Evolutionary conservation across 1,140 invertebrate species (phyloP), one percentile per base, ranked within the genome.

Genomic region (Eupristina koningsbergeri): DNA sequence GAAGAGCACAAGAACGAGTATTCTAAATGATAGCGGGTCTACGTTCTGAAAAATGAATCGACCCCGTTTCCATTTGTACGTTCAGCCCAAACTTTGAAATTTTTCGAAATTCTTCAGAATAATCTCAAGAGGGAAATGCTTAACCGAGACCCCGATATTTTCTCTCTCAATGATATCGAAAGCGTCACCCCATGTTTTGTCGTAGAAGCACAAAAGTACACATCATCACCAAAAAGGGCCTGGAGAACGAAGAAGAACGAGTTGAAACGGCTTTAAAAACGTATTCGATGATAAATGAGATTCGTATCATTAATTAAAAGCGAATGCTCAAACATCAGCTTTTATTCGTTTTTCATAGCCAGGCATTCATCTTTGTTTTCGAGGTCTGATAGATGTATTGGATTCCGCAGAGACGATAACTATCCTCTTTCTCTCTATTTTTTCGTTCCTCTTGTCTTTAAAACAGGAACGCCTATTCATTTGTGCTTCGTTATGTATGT

Each of bases 241-340:
- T 6, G 0, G 22, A 83, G 81, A 84, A 86, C 1, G 0, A 31
- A 83, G 81, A 84, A 85, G 84, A 81, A 79, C 84, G 83, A 85
- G 86, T 6, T 53, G 9, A 58, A 58, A 26, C 85, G 80, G 86
- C 61, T 79, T 80, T 64, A 34, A 17, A 13, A 73, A 78, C 71
- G 79, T 83, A 85, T 67, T 79, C 85, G 86, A 90, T 89, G 88
- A 90, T 89, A 89, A 89, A 90, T 86, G 87, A 89, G 88, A 88
- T 89, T 86, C 85, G 88, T 88, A 87, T 89, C 88, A 88, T 89
- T 89, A 89, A 89, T 89, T 89, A 89, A 87, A 79, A 86, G 85
- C 78, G 78, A 78, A 58, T 8, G 45, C 45, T 61, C 34, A 19
- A 39, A 41, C 64, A 69, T 69, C 85, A 63, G 58, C 74, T 13